These are phyloP conservation scores for Scartelaos histophorus DNA, from an alignment of 2,113 vertebrate genomes.

Conservation along the genomic window DNA sequence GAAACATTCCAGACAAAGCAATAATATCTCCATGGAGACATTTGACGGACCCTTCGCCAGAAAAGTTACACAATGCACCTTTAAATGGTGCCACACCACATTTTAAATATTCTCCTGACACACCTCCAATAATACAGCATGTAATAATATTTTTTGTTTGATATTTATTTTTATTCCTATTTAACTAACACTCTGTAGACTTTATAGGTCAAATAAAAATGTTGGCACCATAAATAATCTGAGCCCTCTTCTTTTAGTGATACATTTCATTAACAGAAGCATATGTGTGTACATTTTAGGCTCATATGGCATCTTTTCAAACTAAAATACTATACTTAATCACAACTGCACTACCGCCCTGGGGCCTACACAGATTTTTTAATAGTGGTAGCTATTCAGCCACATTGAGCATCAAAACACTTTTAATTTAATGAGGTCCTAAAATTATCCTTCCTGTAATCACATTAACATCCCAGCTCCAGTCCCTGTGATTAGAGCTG, in stretches of 20 bases:
- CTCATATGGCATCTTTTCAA: not conserved
- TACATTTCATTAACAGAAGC: not conserved
- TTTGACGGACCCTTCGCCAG: no score
- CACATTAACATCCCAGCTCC: conserved; percentile 41
- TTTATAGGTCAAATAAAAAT: conserved; percentile 19
- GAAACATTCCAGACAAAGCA: no score
- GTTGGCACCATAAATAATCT: conserved; percentile 1
- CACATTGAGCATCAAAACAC: conserved; percentile 28
- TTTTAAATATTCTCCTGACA: no score
- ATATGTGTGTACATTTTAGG: not conserved
- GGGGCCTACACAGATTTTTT: not conserved
- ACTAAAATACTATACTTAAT: not conserved
- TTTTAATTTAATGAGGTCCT: conserved; percentile 45
- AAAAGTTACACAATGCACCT: no score
- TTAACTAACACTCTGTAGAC: conserved; percentile 1
- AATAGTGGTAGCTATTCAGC: not conserved
- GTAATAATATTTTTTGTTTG: not conserved
- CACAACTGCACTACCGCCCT: not conserved
- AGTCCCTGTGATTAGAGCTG: conserved; percentile 49
- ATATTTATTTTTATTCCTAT: conserved; percentile 14
- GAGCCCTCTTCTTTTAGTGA: not conserved
- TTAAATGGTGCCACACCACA: no score
- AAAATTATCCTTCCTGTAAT: conserved; percentile 44
- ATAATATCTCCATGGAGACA: no score
- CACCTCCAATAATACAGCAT: not conserved